Conservation (phyloP, 2,113 vertebrate species). For the Crotophaga sulcirostris region DNA sequence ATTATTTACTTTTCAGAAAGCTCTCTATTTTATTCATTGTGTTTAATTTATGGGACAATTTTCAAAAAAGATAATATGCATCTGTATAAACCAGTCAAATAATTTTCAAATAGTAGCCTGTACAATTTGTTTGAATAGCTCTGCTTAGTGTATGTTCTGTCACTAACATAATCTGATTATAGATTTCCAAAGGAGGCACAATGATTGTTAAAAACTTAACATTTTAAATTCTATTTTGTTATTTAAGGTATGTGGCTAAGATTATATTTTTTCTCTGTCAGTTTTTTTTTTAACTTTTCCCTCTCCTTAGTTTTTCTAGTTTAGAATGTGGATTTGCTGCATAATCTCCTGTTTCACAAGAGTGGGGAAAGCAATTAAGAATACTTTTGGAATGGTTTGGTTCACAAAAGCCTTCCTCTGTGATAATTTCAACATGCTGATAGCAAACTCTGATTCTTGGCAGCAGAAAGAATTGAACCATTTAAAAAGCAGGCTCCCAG, state of each 20-base stretch:
- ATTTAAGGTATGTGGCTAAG: background rate
- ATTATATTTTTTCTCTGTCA: conserved; percentile 6
- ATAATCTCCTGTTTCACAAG: conserved; percentile 55
- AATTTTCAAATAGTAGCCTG: background rate
- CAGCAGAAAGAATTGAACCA: conserved; percentile 54
- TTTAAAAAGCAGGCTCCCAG: conserved; percentile 54
- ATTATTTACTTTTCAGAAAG: background rate
- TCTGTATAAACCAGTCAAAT: background rate
- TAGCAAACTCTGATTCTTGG: conserved; percentile 60
- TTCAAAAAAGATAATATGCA: background rate
- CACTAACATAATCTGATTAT: background rate
- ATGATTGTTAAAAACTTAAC: background rate
- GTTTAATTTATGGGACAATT: background rate
- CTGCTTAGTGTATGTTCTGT: background rate
- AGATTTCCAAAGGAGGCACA: background rate
- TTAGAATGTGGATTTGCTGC: background rate
- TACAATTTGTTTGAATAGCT: background rate
- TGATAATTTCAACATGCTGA: conserved; percentile 52
- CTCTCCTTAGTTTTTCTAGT: background rate
- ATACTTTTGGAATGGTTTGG: conserved; percentile 43
- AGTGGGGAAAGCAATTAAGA: conserved; percentile 53
- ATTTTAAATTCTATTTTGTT: conserved; percentile 1
- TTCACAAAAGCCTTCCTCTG: conserved; percentile 45
- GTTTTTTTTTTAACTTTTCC: background rate
- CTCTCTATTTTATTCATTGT: background rate